Base-by-base conservation (phyloP, 2,888 invertebrate genomes). In the Orchesellides sinensis region DNA sequence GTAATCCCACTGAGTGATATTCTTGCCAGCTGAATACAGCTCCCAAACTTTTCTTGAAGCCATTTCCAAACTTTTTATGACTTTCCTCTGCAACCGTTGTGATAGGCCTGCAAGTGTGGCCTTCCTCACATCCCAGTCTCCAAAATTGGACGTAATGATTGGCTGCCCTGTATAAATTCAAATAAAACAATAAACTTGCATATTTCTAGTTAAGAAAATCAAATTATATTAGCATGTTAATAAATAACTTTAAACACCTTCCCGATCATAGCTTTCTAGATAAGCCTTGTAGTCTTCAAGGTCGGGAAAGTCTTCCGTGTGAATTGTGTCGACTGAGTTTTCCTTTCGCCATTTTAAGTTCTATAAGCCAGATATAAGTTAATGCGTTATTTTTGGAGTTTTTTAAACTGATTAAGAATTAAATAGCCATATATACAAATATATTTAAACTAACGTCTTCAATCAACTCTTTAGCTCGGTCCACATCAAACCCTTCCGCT, bases 331-430 rank as follows among this genome's bases (percentile, higher is more conserved):
- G 10, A 72, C 47, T 29, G 27, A 17, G 2, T 59, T 8, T 6
- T 59, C 59, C 12, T n/a, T 56, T 59, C 72, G 40, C 72, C 72
- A 72, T 6, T 23, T 10, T 17, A 72, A 47, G 23, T 25, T 59
- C 40, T 40, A 10, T n/a, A 10, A 32, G 32, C 10, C 5, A 5
- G 10, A 32, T 32, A 10, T 6, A 32, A 2, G 10, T 14, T 14
- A 40, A 10, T 32, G 10, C 5, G 10, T 6, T 5, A 32, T 6
- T 6, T 10, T 8, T 40, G n/a, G 4, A 6, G 10, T 32, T 6
- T 32, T 32, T 6, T 10, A 32, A 32, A 32, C 10, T 32, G 10
- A 32, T 32, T 32, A n/a, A n/a, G n/a, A n/a, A n/a, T n/a, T n/a
- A n/a, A n/a, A n/a, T n/a, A n/a, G 10, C 6, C 32, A 6, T 32